Evolutionary conservation across 1,140 invertebrate genomes (phyloP).

Genomic region (Sitobion miscanthi): DNA sequence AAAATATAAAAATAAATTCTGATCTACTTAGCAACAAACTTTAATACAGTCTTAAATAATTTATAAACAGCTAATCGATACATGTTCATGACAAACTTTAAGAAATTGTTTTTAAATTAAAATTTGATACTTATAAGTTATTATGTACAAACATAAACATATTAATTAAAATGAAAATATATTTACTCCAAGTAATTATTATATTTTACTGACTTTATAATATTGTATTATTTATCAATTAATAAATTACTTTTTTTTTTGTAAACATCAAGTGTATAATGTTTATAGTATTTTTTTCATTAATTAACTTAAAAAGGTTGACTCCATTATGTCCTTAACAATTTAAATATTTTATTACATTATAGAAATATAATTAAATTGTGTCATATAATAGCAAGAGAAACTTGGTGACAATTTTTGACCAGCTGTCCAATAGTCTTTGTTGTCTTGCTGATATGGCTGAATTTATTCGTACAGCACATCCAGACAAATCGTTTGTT

Average conservation of each 20-base stretch:
- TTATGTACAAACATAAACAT: not conserved
- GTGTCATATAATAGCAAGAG: constrained; percentile 66
- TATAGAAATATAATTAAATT: constrained; percentile 10
- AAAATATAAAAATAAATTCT: not conserved
- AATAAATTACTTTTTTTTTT: not conserved
- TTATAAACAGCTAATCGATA: not conserved
- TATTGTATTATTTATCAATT: too few species aligned
- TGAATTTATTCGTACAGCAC: constrained; percentile 91
- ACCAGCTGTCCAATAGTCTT: constrained; percentile 90
- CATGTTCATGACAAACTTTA: too few species aligned
- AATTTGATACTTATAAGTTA: too few species aligned
- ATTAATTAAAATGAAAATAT: not conserved
- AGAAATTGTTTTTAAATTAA: too few species aligned
- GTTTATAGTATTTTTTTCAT: not conserved
- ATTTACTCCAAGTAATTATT: not conserved
- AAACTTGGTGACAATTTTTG: constrained; percentile 86
- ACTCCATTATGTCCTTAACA: not conserved
- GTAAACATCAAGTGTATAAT: not conserved
- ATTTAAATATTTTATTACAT: not conserved
- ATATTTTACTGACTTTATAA: too few species aligned
- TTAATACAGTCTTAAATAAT: not conserved
- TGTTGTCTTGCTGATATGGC: constrained; percentile 96
- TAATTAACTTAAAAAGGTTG: not conserved
- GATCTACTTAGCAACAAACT: not conserved
- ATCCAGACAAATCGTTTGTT: constrained; percentile 78